These are phyloP conservation scores for Papilio glaucus DNA, from an alignment of 1,140 invertebrate genomes.

Conservation along the genomic window DNA sequence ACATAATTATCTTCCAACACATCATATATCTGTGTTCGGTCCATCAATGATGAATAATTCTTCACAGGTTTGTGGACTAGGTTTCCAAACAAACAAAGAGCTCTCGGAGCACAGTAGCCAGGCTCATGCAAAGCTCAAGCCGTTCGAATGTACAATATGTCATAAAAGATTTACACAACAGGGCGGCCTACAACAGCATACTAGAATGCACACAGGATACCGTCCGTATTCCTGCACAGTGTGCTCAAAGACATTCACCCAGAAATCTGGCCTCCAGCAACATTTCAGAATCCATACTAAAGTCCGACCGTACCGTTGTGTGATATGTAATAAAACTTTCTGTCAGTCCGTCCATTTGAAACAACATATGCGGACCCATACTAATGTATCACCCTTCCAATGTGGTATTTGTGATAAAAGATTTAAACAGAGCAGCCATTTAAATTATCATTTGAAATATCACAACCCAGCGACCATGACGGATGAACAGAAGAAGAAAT, in stretches of 20 bases:
- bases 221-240: conserved; percentile 93
- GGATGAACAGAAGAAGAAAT: conserved; percentile 60
- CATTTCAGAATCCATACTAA: conserved; percentile 88
- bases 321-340: conserved; percentile 37
- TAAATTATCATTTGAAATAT: conserved; percentile 76
- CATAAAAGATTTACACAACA: conserved; percentile 75
- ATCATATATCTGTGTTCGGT: neutral
- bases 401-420: conserved; percentile 85
- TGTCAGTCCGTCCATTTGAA: conserved; percentile 76
- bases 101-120: conserved; percentile 75
- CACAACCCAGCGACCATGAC: conserved; percentile 66
- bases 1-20: too few species aligned
- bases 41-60: conserved; percentile 21
- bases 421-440: conserved; percentile 78
- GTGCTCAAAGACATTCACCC: conserved; percentile 94
- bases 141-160: conserved; percentile 67
- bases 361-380: conserved; percentile 80
- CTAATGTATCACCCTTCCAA: conserved; percentile 89
- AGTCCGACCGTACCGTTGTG: conserved; percentile 19
- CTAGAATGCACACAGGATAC: conserved; percentile 85
- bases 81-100: conserved; percentile 55
- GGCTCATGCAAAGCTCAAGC: conserved; percentile 78
- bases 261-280: conserved; percentile 85
- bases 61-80: conserved; percentile 56
- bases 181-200: conserved; percentile 80